A percentile compares a stretch with the other conserved stretches of the same genome.
phyloP scores from a whole-genome alignment of 1,140 invertebrate species.

The Leptopilina boulardi region DNA sequence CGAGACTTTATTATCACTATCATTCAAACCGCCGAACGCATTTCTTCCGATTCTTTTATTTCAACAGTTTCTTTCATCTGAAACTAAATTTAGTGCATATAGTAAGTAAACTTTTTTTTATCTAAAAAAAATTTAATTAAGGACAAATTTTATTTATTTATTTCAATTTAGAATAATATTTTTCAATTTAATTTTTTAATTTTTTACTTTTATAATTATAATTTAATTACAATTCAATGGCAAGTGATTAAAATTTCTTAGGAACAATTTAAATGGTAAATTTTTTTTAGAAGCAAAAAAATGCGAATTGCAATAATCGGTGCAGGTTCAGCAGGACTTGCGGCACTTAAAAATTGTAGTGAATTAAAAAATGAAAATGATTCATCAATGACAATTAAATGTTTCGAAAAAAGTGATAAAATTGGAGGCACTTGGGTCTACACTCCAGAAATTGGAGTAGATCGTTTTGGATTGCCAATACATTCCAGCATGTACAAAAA shows the following conservation, averaged over 20 bases:
- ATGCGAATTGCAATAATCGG: conserved; percentile 81
- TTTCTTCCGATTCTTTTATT: neutral
- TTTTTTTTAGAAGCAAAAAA: conserved; percentile 34
- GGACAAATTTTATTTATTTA: no score
- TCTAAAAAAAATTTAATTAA: no score
- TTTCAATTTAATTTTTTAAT: no score
- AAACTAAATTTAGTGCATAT: neutral
- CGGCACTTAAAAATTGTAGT: conserved; percentile 79
- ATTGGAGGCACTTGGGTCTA: conserved; percentile 96
- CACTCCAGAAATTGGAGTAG: conserved; percentile 81
- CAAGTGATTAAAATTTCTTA: neutral
- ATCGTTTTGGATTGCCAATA: conserved; percentile 86
- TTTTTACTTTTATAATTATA: no score
- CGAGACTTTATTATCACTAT: conserved; percentile 62
- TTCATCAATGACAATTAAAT: conserved; percentile 58
- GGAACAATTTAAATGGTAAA: no score
- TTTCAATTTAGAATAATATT: no score
- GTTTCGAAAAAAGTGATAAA: conserved; percentile 79
- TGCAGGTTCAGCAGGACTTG: conserved; percentile 81
- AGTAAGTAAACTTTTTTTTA: neutral
- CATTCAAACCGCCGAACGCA: conserved; percentile 43
- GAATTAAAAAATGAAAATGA: conserved; percentile 74
- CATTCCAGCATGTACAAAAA: conserved; percentile 93
- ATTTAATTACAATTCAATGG: neutral
- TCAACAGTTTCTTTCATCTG: neutral